Evolutionary conservation across 2,888 invertebrate genomes (phyloP).

Genomic region (Colletes collaris): DNA sequence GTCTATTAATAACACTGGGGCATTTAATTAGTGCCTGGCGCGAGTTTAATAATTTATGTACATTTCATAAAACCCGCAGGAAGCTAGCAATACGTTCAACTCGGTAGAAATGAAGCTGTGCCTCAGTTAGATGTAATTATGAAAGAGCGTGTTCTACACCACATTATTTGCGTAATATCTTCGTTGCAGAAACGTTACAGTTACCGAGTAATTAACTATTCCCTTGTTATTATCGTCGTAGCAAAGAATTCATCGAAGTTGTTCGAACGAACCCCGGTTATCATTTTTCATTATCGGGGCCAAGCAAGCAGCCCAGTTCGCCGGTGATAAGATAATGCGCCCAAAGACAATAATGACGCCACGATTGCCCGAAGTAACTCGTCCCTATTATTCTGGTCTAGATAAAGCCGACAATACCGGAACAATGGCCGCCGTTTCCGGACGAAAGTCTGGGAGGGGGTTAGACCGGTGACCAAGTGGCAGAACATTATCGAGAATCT

Average conservation of each 20-base stretch:
- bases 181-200: too few species aligned
- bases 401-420: conserved; percentile 57
- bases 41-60: too few species aligned
- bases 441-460: conserved; percentile 34
- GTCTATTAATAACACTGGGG: too few species aligned
- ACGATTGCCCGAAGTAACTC: conserved; percentile 44
- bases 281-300: conserved; percentile 40
- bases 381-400: conserved; percentile 61
- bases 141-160: too few species aligned
- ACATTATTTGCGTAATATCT: too few species aligned
- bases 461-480: conserved; percentile 41
- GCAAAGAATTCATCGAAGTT: background rate
- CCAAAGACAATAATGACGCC: conserved; percentile 50
- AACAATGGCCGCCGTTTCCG: conserved; percentile 54
- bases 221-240: too few species aligned
- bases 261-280: conserved; percentile 10
- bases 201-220: too few species aligned
- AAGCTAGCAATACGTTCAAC: too few species aligned
- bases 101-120: too few species aligned
- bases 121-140: too few species aligned
- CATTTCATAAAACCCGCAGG: too few species aligned
- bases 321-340: conserved; percentile 59
- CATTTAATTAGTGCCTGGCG: too few species aligned
- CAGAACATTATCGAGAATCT: conserved; percentile 30
- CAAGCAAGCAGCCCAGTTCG: conserved; percentile 43